A percentile compares a stretch with the other conserved stretches of the same genome.
Conservation (phyloP, 2,113 vertebrate species). For the Brienomyrus brachyistius region DNA sequence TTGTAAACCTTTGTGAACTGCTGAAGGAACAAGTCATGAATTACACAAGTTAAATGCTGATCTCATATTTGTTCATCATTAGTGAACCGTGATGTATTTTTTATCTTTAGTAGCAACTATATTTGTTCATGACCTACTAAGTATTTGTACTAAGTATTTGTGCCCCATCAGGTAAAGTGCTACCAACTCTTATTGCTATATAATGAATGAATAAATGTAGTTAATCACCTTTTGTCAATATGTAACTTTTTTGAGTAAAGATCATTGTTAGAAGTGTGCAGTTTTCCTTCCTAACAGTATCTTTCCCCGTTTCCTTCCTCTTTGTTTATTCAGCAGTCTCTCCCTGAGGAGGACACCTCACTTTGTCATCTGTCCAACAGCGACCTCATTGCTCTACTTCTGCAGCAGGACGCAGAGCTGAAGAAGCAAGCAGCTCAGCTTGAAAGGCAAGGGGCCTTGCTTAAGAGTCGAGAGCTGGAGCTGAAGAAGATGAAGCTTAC, state of each 20-base stretch:
- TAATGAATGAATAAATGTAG: not conserved
- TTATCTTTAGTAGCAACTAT: too few relatives aligned
- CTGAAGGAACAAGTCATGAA: too few relatives aligned
- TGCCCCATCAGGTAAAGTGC: too few relatives aligned
- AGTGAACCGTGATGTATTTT: too few relatives aligned
- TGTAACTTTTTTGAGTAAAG: not conserved
- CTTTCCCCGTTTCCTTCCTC: not conserved
- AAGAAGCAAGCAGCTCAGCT: slow-evolving; percentile 69
- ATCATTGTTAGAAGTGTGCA: not conserved
- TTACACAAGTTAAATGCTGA: too few relatives aligned
- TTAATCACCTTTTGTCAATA: not conserved
- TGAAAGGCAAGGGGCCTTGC: slow-evolving; percentile 49
- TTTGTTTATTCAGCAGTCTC: slow-evolving; percentile 36
- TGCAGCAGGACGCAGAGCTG: slow-evolving; percentile 75
- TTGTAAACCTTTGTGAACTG: too few relatives aligned
- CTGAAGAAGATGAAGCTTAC: slow-evolving; percentile 77
- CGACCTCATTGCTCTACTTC: slow-evolving; percentile 85
- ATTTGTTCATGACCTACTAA: too few relatives aligned
- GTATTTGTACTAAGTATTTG: too few relatives aligned
- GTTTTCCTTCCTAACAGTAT: not conserved
- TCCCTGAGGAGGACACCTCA: slow-evolving; percentile 60
- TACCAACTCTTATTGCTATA: not conserved
- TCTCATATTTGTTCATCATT: too few relatives aligned
- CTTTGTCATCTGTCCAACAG: slow-evolving; percentile 89
- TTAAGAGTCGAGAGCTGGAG: slow-evolving; percentile 64